Conservation (phyloP, 1,140 invertebrate species). For the Pseudomyrmex pallidus region DNA sequence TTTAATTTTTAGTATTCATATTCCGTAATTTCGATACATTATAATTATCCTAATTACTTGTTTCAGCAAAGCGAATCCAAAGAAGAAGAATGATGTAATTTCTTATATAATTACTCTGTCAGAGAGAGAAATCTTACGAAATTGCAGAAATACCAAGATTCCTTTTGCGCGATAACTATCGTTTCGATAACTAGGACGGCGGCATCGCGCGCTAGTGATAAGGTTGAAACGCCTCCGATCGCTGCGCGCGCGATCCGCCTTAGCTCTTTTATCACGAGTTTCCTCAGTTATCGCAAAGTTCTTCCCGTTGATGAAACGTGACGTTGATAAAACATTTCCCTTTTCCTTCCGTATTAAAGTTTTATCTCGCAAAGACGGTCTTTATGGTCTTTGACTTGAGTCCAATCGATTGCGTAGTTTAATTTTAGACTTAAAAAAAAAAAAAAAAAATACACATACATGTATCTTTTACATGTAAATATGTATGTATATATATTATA, state of each 20-base stretch:
- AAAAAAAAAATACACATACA: neutral
- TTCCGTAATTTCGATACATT: too few relatives aligned
- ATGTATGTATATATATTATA: too few relatives aligned
- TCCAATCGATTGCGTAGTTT: slow-evolving; percentile 15
- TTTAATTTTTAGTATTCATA: too few relatives aligned
- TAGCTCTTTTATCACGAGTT: slow-evolving; percentile 51
- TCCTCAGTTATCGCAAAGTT: slow-evolving; percentile 44
- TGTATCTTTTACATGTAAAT: too few relatives aligned
- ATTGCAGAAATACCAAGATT: slow-evolving; percentile 5
- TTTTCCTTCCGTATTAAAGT: slow-evolving; percentile 39
- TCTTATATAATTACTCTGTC: neutral
- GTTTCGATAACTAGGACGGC: slow-evolving; percentile 37
- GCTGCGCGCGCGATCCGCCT: slow-evolving; percentile 7
- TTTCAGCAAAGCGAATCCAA: neutral
- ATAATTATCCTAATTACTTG: slow-evolving; percentile 1
- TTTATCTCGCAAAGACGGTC: slow-evolving; percentile 22
- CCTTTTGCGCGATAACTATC: slow-evolving; percentile 32
- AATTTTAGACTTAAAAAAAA: slow-evolving; percentile 1
- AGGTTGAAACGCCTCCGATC: slow-evolving; percentile 25
- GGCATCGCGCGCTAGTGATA: slow-evolving; percentile 14
- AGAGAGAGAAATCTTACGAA: slow-evolving; percentile 22
- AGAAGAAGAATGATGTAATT: neutral
- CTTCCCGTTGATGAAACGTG: slow-evolving; percentile 46
- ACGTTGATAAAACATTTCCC: slow-evolving; percentile 59
- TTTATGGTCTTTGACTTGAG: slow-evolving; percentile 19